Base-by-base conservation (phyloP, 2,797 vertebrate genomes). In the Dromococcyx pavoninus region DNA sequence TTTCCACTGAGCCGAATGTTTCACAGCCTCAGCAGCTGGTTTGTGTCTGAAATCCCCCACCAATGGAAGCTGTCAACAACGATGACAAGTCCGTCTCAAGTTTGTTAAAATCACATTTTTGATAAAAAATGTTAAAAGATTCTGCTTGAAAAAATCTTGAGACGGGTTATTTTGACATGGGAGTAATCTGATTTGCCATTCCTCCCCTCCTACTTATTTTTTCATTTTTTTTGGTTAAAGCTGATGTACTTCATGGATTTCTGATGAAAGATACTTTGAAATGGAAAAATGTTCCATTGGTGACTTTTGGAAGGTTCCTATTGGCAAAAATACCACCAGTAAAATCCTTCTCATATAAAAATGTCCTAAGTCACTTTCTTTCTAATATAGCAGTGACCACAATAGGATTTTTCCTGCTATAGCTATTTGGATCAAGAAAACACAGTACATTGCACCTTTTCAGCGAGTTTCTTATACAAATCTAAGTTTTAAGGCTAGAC, bases 1-100 rank as follows among this genome's bases (percentile, higher is more conserved):
- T 91, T 77, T 65, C 51, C 48, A 60, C 14, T 3, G 8, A 81
- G 57, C 33, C 0, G 0, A 19, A 58, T 0, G 0, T 53, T 73
- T 71, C 2, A 1, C 53, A 18, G 5, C 24, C 65, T 21, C 28
- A 76, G 11, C 88, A 85, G 37, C 43, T 65, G 60, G 21, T 58
- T 62, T 70, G 51, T 3, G 1, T 78, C 44, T 7, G 14, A 65
- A 58, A 69, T 28, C 41, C 65, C 9, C 46, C 71, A 57, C 37
- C 33, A 17, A 19, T 3, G 27, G 71, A 16, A 81, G 18, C 77
- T 75, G 58, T 57, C 58, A 53, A 16, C 25, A 33, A 4, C 1
- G 2, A 44, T 23, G 50, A 41, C 17, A 13, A 75, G 62, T 39
- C 62, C 46, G 13, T 44, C 58, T 53, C 58, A n/a, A 86, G 57